Percentiles rank a stretch among this genome's conserved stretches.
phyloP scores from a whole-genome alignment of 2,888 invertebrate species.

The Ectropis crepuscularia region DNA sequence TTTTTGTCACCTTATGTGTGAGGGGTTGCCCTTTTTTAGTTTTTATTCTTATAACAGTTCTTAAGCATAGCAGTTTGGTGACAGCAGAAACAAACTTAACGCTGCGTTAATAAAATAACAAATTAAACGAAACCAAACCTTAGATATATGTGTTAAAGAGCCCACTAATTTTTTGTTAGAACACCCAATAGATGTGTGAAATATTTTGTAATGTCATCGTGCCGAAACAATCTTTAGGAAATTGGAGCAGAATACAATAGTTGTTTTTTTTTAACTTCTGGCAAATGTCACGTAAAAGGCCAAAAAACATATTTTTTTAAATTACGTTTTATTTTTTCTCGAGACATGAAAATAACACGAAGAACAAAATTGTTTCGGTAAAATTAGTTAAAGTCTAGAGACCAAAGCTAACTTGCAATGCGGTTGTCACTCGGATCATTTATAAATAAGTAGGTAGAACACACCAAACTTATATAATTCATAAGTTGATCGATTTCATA shows the following conservation, averaged over 20 bases:
- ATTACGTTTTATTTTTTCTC: background rate
- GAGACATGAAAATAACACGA: background rate
- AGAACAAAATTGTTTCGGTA: no score
- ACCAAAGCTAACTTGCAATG: no score
- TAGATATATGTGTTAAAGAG: background rate
- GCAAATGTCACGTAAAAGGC: slow-evolving; percentile 17
- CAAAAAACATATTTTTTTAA: background rate
- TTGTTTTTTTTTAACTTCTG: slow-evolving; percentile 37
- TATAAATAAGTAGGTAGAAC: no score
- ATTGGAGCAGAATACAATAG: slow-evolving; percentile 57
- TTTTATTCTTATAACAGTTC: slow-evolving; percentile 61
- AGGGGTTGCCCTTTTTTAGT: slow-evolving; percentile 55
- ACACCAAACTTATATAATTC: no score
- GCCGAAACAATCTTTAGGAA: slow-evolving; percentile 54
- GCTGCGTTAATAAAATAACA: slow-evolving; percentile 3
- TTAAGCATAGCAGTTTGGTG: slow-evolving; percentile 47
- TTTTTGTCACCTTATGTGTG: slow-evolving; percentile 59
- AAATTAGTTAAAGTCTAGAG: no score
- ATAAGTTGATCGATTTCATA: no score
- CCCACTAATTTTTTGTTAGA: background rate
- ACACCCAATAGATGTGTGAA: slow-evolving; percentile 35
- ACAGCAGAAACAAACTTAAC: slow-evolving; percentile 38
- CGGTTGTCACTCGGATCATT: no score
- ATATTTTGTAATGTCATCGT: slow-evolving; percentile 66
- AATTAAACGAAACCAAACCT: slow-evolving; percentile 29